phyloP scores from a whole-genome alignment of 1,140 invertebrate genomes.

The Calephelis nemesis region DNA sequence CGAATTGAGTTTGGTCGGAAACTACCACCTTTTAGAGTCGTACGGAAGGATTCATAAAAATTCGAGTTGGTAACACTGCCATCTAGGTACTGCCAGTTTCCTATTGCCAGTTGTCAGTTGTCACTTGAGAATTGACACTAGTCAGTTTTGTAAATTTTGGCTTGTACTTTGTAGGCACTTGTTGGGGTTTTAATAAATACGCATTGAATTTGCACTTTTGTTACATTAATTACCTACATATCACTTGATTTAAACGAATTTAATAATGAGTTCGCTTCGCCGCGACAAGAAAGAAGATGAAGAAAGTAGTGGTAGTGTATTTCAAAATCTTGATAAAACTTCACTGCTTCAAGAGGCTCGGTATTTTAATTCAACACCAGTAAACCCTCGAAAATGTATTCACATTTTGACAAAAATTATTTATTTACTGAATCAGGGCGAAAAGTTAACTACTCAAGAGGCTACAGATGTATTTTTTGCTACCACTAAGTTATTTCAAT shows the following conservation, averaged over 20 bases:
- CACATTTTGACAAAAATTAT: constrained; percentile 97
- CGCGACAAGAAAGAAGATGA: constrained; percentile 57
- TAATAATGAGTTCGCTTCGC: constrained; percentile 42
- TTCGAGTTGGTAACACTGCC: too few species aligned
- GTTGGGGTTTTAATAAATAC: too few species aligned
- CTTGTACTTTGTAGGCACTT: too few species aligned
- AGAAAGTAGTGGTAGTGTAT: constrained; percentile 88
- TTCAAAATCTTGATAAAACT: constrained; percentile 96
- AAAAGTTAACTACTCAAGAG: constrained; percentile 93
- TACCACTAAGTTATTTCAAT: constrained; percentile 99
- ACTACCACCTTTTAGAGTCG: too few species aligned
- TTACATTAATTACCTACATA: too few species aligned
- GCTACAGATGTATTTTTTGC: constrained; percentile 99
- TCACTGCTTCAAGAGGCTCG: constrained; percentile 96
- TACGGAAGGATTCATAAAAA: too few species aligned
- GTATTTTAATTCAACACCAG: constrained; percentile 97
- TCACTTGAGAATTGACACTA: too few species aligned
- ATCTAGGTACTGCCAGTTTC: too few species aligned
- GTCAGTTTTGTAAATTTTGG: too few species aligned
- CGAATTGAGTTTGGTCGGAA: too few species aligned
- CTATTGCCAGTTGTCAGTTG: too few species aligned
- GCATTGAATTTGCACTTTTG: too few species aligned
- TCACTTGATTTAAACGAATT: not conserved
- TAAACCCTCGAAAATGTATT: constrained; percentile 97
- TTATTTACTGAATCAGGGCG: constrained; percentile 94